Base-by-base conservation (phyloP, 1,140 invertebrate genomes). In the Brachionus rubens region DNA sequence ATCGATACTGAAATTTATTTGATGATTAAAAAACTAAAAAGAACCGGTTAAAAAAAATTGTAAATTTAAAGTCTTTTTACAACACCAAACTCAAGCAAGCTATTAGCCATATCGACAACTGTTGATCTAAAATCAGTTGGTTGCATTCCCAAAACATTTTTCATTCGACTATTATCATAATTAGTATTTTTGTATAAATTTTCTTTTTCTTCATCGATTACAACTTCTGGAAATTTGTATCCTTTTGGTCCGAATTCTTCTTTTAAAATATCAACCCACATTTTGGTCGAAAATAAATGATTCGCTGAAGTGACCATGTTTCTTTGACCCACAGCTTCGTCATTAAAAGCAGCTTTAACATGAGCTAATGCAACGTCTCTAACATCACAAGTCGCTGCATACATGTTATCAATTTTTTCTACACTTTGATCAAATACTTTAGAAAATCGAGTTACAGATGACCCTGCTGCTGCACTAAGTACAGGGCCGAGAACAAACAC, bases 331-430 rank as follows among this genome's bases (percentile, higher is more conserved):
- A 83, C 86, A 16, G 86, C 85, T 76, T 87, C 84, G 4, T 82
- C 81, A 12, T 82, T 67, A 4, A 81, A 83, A 81, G 89, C 85
- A 10, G 87, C 87, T 78, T 85, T 83, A 50, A 88, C 80, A 78
- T 88, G 88, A 7, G 87, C 88, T 24, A 78, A 43, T 7, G 88
- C 88, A 6, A 88, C 87, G 80, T 88, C 88, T 41, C 88, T 81
- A 4, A 88, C 87, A 80, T 88, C 87, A 70, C 86, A 85, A n/a
- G 87, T 48, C 2, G 68, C 46, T 4, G 36, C 30, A 50, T 21
- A 24, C 46, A 54, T 54, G 9, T 72, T 28, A 2, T 48, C 68
- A 5, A 72, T 54, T 50, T 21, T 54, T 3, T 33, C 26, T 19
- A 54, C 2, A 24, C 21, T 40, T 50, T 1, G 5, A 21, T 72